Conservation (phyloP, 2,888 invertebrate species). For the Sarcophaga carnaria region DNA sequence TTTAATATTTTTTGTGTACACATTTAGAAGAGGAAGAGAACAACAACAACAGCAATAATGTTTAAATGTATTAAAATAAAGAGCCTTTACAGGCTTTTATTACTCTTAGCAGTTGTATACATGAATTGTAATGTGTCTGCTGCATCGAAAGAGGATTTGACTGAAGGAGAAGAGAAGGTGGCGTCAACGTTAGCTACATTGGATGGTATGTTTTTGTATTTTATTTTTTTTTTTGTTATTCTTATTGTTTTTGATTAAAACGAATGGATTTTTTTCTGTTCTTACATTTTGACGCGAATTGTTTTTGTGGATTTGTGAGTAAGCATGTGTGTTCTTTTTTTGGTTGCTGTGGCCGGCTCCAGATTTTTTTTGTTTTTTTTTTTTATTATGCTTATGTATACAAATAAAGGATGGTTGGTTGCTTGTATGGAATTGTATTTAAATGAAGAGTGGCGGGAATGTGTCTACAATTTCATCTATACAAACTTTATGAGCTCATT, state of each 20-base stretch:
- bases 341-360: neutral
- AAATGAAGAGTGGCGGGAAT: neutral
- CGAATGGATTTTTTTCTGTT: neutral
- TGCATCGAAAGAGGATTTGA: slow-evolving; percentile 26
- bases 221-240: neutral
- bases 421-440: neutral
- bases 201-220: slow-evolving; percentile 52
- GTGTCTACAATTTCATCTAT: neutral
- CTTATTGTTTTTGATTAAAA: slow-evolving; percentile 30
- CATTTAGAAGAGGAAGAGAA: neutral
- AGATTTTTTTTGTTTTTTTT: neutral
- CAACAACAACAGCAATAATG: slow-evolving; percentile 40
- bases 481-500: neutral
- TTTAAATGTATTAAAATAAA: slow-evolving; percentile 11
- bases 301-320: too few species aligned
- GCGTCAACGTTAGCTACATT: neutral
- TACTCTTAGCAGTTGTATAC: slow-evolving; percentile 37
- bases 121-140: slow-evolving; percentile 9
- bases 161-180: slow-evolving; percentile 41
- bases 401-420: neutral
- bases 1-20: slow-evolving; percentile 25
- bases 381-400: neutral
- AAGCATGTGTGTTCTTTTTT: neutral
- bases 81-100: slow-evolving; percentile 43
- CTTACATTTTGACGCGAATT: too few species aligned